Conservation (phyloP, 2,888 invertebrate species). For the Dysmachus trigonus region DNA sequence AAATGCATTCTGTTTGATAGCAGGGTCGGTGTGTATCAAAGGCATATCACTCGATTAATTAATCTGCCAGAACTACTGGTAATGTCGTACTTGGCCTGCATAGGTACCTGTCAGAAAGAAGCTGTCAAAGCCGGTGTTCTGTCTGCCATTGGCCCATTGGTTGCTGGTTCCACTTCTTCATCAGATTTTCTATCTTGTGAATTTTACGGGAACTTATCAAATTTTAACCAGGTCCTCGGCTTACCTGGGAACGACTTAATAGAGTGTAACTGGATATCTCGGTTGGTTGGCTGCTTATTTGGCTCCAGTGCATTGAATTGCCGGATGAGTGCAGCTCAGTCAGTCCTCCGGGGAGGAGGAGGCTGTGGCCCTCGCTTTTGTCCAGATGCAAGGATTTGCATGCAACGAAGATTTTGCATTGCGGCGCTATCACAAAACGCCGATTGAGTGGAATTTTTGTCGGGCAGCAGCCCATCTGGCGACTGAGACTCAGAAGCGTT, state of each 20-base stretch:
- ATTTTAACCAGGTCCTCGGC: conserved; percentile 5
- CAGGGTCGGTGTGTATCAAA: background rate
- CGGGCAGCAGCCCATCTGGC: conserved; percentile 27
- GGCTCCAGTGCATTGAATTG: background rate
- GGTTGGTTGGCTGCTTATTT: conserved; percentile 17
- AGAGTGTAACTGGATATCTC: conserved; percentile 33
- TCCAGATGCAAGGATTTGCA: conserved; percentile 19
- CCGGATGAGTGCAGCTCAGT: background rate
- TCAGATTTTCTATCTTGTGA: background rate
- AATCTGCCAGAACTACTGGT: background rate
- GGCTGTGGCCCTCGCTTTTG: background rate
- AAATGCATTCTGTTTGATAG: background rate
- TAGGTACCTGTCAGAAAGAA: background rate
- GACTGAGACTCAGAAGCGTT: background rate
- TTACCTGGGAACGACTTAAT: conserved; percentile 8
- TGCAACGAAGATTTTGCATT: conserved; percentile 14
- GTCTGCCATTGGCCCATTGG: background rate
- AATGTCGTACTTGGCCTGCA: background rate
- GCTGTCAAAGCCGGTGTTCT: background rate
- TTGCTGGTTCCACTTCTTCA: background rate
- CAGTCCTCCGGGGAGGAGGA: background rate
- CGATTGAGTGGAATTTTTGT: background rate
- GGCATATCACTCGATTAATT: background rate
- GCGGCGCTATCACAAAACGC: background rate
- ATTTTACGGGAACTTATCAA: background rate